Base-by-base conservation (phyloP, 2,797 vertebrate species). In the Allobates femoralis region DNA sequence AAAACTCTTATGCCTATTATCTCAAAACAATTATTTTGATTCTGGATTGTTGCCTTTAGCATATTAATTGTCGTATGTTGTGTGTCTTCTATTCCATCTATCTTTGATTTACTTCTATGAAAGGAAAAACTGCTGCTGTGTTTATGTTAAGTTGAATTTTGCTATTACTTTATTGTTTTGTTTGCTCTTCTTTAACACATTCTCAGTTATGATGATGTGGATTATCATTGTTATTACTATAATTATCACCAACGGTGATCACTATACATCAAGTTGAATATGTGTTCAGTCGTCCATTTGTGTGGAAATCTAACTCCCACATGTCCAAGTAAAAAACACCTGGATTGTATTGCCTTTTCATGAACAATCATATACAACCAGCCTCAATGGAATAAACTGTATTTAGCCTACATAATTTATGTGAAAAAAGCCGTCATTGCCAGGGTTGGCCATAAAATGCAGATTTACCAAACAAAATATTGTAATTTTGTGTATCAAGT, bases 11-110 rank as follows among this genome's bases (percentile, higher is more conserved):
- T 74, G 81, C 74, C 66, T 87, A 67, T 87, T 87, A 87, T 87
- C 75, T 64, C 62, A 0, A 83, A 83, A 87, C 86, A 87, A 83
- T 87, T 79, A 79, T 83, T 83, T 87, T 83, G 74, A 86, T 86
- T 76, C 32, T 46, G 7, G n/a, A 67, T 77, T 82, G 71, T 82
- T 67, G 30, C 37, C 53, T 37, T 82, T 78, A 56, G 85, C 58
- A 86, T 83, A 78, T 82, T 86, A 55, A 86, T 76, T 86, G 10
- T 71, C 50, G 41, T 12, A 83, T 67, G 26, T 19, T 55, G 14
- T 3, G 19, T 28, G 37, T 15, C 41, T 58, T 80, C 51, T 69
- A 69, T 81, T 46, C 55, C 37, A 50, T 80, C 78, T 28, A 26
- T 28, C 8, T 80, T 18, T 60, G 56, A 66, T 64, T 19, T 50